Conservation (phyloP, 1,140 invertebrate genomes). For the Drosophila parvula region DNA sequence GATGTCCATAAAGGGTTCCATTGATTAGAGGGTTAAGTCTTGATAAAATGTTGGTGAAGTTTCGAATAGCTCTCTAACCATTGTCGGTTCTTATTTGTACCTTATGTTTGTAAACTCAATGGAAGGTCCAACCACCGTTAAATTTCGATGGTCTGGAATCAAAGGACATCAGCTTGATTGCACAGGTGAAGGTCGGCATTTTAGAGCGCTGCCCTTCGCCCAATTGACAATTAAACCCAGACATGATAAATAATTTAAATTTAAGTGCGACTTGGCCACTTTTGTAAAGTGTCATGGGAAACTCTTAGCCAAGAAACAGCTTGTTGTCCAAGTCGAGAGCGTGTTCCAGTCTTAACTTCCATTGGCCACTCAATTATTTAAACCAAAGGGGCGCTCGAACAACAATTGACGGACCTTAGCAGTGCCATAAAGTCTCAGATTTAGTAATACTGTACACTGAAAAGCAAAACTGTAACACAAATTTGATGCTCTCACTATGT, state of each 20-base stretch:
- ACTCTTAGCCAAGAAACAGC: background rate
- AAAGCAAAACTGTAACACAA: too few species aligned
- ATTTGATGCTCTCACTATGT: too few species aligned
- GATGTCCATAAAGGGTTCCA: too few species aligned
- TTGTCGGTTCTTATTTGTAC: too few species aligned
- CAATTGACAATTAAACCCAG: constrained; percentile 45
- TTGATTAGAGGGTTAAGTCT: too few species aligned
- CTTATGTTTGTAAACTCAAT: too few species aligned
- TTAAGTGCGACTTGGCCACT: constrained; percentile 28
- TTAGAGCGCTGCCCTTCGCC: constrained; percentile 8
- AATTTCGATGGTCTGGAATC: background rate
- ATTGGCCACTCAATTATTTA: constrained; percentile 7
- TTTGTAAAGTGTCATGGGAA: constrained; percentile 7
- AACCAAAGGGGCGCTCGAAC: background rate
- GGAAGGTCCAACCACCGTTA: too few species aligned
- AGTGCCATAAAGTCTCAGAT: background rate
- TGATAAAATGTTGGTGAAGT: too few species aligned
- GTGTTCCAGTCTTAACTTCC: background rate
- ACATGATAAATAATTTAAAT: constrained; percentile 61
- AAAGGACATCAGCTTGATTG: background rate
- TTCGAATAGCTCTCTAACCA: too few species aligned
- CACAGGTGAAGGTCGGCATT: constrained; percentile 25
- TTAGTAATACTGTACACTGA: background rate
- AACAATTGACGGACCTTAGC: background rate
- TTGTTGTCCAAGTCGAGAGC: background rate